Base-by-base conservation (phyloP, 2,797 vertebrate genomes). In the Acrocephalus scirpaceus region DNA sequence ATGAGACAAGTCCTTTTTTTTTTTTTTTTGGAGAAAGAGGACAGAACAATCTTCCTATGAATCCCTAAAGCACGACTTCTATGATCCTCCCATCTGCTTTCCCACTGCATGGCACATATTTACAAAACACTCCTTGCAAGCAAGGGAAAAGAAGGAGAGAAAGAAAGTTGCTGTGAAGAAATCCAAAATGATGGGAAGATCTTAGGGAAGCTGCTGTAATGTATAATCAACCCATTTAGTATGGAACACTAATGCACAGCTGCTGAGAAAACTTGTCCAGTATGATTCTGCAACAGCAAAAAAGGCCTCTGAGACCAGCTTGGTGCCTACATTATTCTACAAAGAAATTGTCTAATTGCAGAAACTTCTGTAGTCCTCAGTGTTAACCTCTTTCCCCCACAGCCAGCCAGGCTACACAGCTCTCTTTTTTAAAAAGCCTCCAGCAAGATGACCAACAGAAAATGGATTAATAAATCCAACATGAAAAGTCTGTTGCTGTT, bases 301-400 rank as follows among this genome's bases (percentile, higher is more conserved):
- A 96, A 96, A 85, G 85, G 65, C 62, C 88, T 92, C 71, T 87
- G 71, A 89, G 95, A 91, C 97, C 93, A 93, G 95, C 89, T 83
- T 90, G 92, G 86, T 13, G 2, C 80, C 88, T 90, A 65, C 48
- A 45, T 78, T 78, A 54, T 89, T 51, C 50, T 92, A 72, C 65
- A 85, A 93, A 93, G 57, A 91, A 94, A 95, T 73, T 86, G 47
- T 86, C 90, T 97, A 91, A 97, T 97, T 96, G 76, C 74, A 95
- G 94, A 91, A 95, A 86, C 84, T 97, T 85, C 34, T 92, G 80
- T 72, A 72, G 75, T 36, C 74, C 93, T 94, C 56, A 56, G 56
- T 70, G 93, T 94, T 86, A 96, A 85, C 81, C 77, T 92, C 81
- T 75, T 61, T 88, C 15, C 20, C 78, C 54, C 66, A 42, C 56